Conservation (phyloP, 2,797 vertebrate genomes). For the Graptemys geographica region DNA sequence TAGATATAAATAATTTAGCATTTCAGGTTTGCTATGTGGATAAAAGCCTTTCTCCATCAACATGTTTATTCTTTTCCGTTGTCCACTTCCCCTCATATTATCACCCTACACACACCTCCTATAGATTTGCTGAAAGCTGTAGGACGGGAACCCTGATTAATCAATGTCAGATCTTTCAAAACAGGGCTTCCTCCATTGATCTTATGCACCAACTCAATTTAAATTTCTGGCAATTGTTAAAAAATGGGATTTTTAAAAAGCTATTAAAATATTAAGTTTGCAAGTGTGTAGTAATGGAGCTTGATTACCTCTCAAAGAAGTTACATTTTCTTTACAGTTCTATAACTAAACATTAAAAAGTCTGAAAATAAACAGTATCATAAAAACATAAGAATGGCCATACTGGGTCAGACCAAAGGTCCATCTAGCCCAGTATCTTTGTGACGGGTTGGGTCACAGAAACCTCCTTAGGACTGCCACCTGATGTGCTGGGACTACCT, state of each 20-base stretch:
- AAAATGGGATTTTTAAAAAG: not conserved
- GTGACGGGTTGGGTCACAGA: too few species aligned
- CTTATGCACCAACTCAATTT: not conserved
- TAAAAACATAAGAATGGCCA: too few species aligned
- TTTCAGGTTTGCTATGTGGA: not conserved
- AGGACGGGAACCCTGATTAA: not conserved
- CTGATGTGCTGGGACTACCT: too few species aligned
- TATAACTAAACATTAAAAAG: not conserved
- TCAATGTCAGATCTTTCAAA: not conserved
- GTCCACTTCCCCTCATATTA: not conserved
- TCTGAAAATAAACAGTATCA: not conserved
- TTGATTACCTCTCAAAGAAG: not conserved
- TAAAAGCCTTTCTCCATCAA: not conserved
- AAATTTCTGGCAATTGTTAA: not conserved
- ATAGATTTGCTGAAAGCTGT: not conserved
- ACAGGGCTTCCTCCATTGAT: not conserved
- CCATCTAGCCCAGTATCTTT: too few species aligned
- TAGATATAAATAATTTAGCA: not conserved
- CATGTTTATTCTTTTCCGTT: not conserved
- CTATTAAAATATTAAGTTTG: not conserved
- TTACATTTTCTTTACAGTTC: slow-evolving; percentile 2
- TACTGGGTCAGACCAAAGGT: too few species aligned
- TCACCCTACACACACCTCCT: not conserved
- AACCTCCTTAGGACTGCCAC: too few species aligned
- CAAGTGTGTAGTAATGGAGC: not conserved